Evolutionary conservation across 2,888 invertebrate genomes (phyloP).

Genomic region (Pegoplata infirma): DNA sequence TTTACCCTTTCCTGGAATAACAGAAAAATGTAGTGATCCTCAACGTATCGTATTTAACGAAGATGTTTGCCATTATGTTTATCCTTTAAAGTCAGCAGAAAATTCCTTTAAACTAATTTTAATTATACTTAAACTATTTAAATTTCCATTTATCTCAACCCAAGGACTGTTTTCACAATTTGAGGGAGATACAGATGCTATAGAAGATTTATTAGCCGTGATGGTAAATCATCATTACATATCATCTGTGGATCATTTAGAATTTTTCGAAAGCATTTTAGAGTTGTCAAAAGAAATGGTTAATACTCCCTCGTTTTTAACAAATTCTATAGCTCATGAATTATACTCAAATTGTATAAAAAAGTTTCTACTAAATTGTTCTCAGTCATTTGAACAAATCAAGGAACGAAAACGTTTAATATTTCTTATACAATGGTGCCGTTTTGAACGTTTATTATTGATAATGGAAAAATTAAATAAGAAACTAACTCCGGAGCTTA

Average conservation of each 20-base stretch:
- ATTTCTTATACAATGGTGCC: slow-evolving; percentile 82
- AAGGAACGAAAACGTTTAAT: slow-evolving; percentile 79
- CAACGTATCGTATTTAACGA: slow-evolving; percentile 83
- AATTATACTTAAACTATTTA: slow-evolving; percentile 80
- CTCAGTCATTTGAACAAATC: slow-evolving; percentile 77
- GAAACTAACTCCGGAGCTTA: slow-evolving; percentile 72
- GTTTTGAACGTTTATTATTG: slow-evolving; percentile 81
- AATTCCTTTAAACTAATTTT: slow-evolving; percentile 82
- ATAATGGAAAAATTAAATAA: slow-evolving; percentile 78
- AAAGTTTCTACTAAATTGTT: slow-evolving; percentile 79
- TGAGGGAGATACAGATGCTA: slow-evolving; percentile 78
- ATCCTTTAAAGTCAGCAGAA: slow-evolving; percentile 81
- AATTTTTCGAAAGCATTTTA: slow-evolving; percentile 68
- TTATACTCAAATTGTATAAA: slow-evolving; percentile 80
- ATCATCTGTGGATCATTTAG: slow-evolving; percentile 30
- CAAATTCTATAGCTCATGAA: slow-evolving; percentile 81
- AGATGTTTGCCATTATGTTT: slow-evolving; percentile 84
- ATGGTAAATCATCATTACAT: slow-evolving; percentile 62
- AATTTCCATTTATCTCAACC: slow-evolving; percentile 81
- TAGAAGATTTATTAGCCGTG: slow-evolving; percentile 79
- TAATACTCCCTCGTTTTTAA: slow-evolving; percentile 81
- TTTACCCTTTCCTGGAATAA: slow-evolving; percentile 79
- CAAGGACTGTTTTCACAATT: slow-evolving; percentile 77
- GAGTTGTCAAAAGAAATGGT: slow-evolving; percentile 79
- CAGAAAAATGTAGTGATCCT: slow-evolving; percentile 80